These are phyloP conservation scores for Acleris emargana DNA, from an alignment of 2,888 invertebrate genomes.

Conservation along the genomic window DNA sequence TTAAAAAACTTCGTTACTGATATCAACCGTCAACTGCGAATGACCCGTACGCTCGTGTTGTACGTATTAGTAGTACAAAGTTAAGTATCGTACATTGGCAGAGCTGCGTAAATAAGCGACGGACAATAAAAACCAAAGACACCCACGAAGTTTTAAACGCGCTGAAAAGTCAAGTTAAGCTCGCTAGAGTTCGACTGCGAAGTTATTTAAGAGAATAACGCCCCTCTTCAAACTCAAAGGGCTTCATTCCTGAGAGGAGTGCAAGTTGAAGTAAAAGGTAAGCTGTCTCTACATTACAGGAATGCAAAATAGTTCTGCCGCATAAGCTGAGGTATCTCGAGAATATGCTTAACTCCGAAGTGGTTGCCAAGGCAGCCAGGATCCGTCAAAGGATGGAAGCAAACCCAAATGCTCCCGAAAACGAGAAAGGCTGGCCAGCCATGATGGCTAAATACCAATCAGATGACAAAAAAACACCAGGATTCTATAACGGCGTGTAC, in stretches of 20 bases:
- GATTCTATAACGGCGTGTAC: slow-evolving; percentile 50
- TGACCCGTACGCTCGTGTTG: too few relatives aligned
- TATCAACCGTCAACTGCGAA: too few relatives aligned
- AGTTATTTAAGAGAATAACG: too few relatives aligned
- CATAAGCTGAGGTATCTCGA: slow-evolving; percentile 74
- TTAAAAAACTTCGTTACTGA: too few relatives aligned
- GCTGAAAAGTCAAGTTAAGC: too few relatives aligned
- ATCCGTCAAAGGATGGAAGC: slow-evolving; percentile 68
- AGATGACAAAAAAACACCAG: slow-evolving; percentile 52
- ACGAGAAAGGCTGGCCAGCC: slow-evolving; percentile 69
- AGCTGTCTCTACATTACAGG: slow-evolving; percentile 50
- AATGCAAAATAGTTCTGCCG: slow-evolving; percentile 72
- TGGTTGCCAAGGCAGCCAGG: slow-evolving; percentile 72
- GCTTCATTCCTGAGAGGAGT: not conserved
- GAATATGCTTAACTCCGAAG: slow-evolving; percentile 75
- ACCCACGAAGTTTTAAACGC: too few relatives aligned
- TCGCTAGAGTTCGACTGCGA: too few relatives aligned
- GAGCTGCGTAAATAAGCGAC: too few relatives aligned
- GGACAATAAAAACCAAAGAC: too few relatives aligned
- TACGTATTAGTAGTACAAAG: too few relatives aligned
- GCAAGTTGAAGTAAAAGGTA: not conserved
- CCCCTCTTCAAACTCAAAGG: not conserved
- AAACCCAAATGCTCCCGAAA: slow-evolving; percentile 64
- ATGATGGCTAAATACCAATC: slow-evolving; percentile 66
- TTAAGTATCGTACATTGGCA: too few relatives aligned